Percentiles rank a stretch among this genome's conserved stretches.
Conservation (phyloP, 2,888 invertebrate genomes). For the Theretra japonica region DNA sequence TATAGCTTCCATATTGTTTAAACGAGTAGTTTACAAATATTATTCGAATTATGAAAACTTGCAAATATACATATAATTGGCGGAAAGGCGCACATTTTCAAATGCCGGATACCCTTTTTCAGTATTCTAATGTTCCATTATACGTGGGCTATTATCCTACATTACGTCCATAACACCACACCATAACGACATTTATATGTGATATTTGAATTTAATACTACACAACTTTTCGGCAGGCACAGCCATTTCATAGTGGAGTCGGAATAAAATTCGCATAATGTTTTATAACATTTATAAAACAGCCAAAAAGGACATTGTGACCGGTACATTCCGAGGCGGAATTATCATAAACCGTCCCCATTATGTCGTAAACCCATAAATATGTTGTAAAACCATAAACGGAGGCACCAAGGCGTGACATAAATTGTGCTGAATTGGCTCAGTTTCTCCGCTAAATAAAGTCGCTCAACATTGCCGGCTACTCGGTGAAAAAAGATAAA, state of each 20-base stretch:
- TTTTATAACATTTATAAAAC: conserved; percentile 33
- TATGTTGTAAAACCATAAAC: conserved; percentile 82
- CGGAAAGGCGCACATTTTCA: not conserved
- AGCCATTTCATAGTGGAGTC: conserved; percentile 27
- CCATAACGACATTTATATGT: conserved; percentile 5
- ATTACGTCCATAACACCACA: conserved; percentile 3
- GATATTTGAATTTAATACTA: not conserved
- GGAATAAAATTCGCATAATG: conserved; percentile 35
- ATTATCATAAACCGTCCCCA: conserved; percentile 71
- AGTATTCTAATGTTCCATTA: conserved; percentile 11
- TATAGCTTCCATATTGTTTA: too few relatives aligned
- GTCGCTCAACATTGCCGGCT: conserved; percentile 35
- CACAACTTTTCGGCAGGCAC: conserved; percentile 11
- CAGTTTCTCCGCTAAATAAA: conserved; percentile 66
- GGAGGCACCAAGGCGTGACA: conserved; percentile 70
- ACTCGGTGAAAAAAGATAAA: conserved; percentile 12
- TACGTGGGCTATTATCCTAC: not conserved
- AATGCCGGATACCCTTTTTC: not conserved
- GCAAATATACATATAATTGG: not conserved
- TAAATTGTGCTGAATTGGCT: conserved; percentile 75
- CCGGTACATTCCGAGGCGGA: conserved; percentile 47
- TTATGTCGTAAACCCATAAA: conserved; percentile 80
- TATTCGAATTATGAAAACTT: too few relatives aligned
- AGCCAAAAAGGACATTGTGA: conserved; percentile 46
- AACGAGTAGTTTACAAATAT: too few relatives aligned